Evolutionary conservation across 1,140 invertebrate species (phyloP).

Genomic region (Brachionus calyciflorus): DNA sequence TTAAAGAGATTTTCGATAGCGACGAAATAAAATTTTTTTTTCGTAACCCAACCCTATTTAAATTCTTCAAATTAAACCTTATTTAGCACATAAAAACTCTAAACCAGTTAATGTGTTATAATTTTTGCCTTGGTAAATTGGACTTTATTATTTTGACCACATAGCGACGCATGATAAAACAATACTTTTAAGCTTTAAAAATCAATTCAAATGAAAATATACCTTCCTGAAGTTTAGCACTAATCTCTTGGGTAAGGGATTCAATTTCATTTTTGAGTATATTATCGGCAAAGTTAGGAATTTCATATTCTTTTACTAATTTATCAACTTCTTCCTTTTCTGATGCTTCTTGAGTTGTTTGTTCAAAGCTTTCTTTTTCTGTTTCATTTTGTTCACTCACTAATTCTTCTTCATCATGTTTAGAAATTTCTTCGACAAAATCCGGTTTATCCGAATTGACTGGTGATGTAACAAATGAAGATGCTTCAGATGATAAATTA

Average conservation of each 20-base stretch:
- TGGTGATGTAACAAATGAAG: conserved; percentile 28
- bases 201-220: neutral
- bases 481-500: conserved; percentile 31
- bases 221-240: neutral
- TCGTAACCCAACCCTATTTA: no score
- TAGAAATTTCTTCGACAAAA: neutral
- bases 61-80: no score
- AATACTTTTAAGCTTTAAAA: neutral
- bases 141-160: no score
- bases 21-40: no score
- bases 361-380: no score
- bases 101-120: no score
- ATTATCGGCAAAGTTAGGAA: neutral
- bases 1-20: no score
- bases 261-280: conserved; percentile 1
- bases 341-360: neutral
- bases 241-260: neutral
- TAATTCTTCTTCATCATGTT: neutral
- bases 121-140: no score
- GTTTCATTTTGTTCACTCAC: neutral
- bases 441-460: neutral
- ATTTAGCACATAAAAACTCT: no score
- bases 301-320: conserved; percentile 43
- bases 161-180: neutral
- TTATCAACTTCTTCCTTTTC: neutral